Conservation (phyloP, 1,140 invertebrate genomes). For the Tribolium madens region DNA sequence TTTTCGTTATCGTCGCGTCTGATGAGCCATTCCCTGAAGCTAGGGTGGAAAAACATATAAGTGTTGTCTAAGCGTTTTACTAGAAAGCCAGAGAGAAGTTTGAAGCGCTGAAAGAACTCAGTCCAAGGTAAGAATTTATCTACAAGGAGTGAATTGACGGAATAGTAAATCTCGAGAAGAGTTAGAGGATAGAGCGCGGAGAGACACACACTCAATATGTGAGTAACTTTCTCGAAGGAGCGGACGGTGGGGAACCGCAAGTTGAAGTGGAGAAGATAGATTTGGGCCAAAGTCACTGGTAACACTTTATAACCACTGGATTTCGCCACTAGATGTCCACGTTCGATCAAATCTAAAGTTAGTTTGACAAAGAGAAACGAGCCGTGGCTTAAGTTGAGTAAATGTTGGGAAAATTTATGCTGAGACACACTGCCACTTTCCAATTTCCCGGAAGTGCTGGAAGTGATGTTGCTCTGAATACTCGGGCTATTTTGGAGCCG, state of each 20-base stretch:
- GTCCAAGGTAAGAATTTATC: constrained; percentile 87
- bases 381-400: constrained; percentile 85
- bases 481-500: constrained; percentile 82
- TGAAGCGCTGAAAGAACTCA: constrained; percentile 88
- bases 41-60: constrained; percentile 97
- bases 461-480: constrained; percentile 87
- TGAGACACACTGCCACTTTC: constrained; percentile 74
- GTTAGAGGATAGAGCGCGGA: constrained; percentile 92
- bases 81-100: constrained; percentile 85
- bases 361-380: constrained; percentile 94
- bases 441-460: constrained; percentile 75
- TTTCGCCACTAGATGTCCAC: constrained; percentile 93
- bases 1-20: constrained; percentile 90
- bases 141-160: constrained; percentile 86
- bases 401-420: constrained; percentile 86
- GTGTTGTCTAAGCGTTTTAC: constrained; percentile 91
- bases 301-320: constrained; percentile 93
- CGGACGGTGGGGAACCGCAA: constrained; percentile 89
- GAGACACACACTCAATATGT: constrained; percentile 89
- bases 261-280: constrained; percentile 95
- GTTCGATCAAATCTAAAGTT: constrained; percentile 93
- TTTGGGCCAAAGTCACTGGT: constrained; percentile 91
- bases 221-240: constrained; percentile 89
- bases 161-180: constrained; percentile 92
- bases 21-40: constrained; percentile 96